Evolutionary conservation across 2,797 vertebrate species (phyloP), one percentile per base, ranked within the genome.

Genomic region (Brachymystax lenok): DNA sequence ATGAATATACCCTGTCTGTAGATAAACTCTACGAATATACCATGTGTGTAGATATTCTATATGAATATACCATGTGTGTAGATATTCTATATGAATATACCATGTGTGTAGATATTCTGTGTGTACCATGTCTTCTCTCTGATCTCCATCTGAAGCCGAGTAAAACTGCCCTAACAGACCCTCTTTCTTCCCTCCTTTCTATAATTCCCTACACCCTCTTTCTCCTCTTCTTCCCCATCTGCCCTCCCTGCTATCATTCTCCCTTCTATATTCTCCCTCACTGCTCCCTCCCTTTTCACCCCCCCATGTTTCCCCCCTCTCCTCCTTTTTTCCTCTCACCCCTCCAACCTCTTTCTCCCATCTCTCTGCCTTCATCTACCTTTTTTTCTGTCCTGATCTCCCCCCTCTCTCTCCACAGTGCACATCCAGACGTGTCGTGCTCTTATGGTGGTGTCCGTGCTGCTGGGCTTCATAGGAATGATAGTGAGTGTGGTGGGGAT

Each of bases 401-500:
- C 40, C 40, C 10, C 2, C 40, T 17, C 54, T 16, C 68, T 54
- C 51, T 27, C 77, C 86, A 40, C 91, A 99, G 98, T 95, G 84
- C 97, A 99, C 84, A 97, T 99, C 90, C 98, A 99, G 92, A 96
- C 96, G 0, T 96, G 96, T 1, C 93, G 98, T 33, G 98, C 98
- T 64, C 95, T 99, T 73, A 99, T 99, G 98, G 96, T 99, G 63
- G 92, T 98, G 74, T 96, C 97, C 0, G 96, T 99, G 17, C 95
- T 99, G 82, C 90, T 98, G 94, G 98, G 98, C 40, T 98, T 99
- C 35, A 94, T 98, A 2, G 96, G 92, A 71, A 95, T 97, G 87
- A 94, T 99, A 0, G 92, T 98, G 87, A 99, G 98, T 0, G 96
- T 99, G 28, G 91, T 98, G 76, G 98, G 98, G 80, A 99, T 99